Evolutionary conservation across 2,797 vertebrate genomes (phyloP).

Genomic region (Fratercula arctica): DNA sequence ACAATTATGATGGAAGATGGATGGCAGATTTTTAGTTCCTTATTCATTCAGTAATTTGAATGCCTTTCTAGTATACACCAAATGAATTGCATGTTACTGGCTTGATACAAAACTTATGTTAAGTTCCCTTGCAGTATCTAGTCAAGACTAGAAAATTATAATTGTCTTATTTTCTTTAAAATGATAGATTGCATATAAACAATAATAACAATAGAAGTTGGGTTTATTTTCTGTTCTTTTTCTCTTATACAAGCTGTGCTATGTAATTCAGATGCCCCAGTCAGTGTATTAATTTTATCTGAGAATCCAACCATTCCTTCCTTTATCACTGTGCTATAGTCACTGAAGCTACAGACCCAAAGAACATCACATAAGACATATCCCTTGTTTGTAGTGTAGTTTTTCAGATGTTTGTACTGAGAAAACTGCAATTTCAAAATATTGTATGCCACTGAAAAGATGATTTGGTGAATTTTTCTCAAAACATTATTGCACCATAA

Average conservation of each 20-base stretch:
- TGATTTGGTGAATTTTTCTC: background rate
- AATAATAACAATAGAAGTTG: background rate
- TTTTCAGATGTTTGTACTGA: background rate
- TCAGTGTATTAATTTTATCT: background rate
- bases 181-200: background rate
- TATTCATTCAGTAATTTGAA: background rate
- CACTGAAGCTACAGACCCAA: background rate
- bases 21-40: background rate
- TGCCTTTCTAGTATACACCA: background rate
- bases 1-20: background rate
- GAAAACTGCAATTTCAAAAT: background rate
- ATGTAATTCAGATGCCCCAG: background rate
- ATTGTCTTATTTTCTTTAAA: background rate
- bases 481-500: background rate
- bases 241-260: background rate
- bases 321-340: background rate
- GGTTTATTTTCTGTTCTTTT: background rate
- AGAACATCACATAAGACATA: background rate
- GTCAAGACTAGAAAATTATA: background rate
- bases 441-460: background rate
- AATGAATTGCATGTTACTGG: background rate
- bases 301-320: background rate
- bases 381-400: background rate
- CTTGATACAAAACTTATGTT: background rate
- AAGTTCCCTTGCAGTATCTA: background rate